A percentile compares a stretch with the other conserved stretches of the same genome.
These are phyloP conservation scores for Tipula helvola DNA, from an alignment of 2,888 invertebrate species.

Conservation along the genomic window DNA sequence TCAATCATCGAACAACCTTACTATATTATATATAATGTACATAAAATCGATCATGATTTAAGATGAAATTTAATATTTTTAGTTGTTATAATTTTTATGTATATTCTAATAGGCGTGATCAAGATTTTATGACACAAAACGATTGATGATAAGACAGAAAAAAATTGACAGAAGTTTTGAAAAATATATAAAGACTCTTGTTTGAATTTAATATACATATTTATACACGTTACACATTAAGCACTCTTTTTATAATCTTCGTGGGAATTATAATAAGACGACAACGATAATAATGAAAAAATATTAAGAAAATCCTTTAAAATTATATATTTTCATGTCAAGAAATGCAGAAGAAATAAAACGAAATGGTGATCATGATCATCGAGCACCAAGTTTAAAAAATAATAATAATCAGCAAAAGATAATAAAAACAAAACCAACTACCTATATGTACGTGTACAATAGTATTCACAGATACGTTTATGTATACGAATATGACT, in stretches of 20 bases:
- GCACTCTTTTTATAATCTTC: neutral
- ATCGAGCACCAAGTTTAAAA: neutral
- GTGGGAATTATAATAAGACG: neutral
- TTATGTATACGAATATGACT: neutral
- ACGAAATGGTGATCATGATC: neutral
- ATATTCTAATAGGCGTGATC: conserved; percentile 4
- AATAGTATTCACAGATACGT: neutral
- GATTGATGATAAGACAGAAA: neutral
- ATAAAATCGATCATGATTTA: neutral
- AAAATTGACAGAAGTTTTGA: neutral
- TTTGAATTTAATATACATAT: neutral
- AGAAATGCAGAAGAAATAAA: neutral
- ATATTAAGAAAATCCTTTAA: neutral
- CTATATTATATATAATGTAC: neutral
- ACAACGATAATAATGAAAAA: neutral
- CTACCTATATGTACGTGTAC: neutral
- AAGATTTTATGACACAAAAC: neutral
- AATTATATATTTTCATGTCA: neutral
- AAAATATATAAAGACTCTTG: neutral
- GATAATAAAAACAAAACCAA: neutral
- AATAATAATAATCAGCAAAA: neutral
- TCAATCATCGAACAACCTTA: neutral
- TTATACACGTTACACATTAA: neutral
- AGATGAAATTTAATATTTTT: neutral
- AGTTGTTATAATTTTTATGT: neutral